Evolutionary conservation across 2,888 invertebrate genomes (phyloP), one percentile per base, ranked within the genome.

Genomic region (Pachymerium ferrugineum): DNA sequence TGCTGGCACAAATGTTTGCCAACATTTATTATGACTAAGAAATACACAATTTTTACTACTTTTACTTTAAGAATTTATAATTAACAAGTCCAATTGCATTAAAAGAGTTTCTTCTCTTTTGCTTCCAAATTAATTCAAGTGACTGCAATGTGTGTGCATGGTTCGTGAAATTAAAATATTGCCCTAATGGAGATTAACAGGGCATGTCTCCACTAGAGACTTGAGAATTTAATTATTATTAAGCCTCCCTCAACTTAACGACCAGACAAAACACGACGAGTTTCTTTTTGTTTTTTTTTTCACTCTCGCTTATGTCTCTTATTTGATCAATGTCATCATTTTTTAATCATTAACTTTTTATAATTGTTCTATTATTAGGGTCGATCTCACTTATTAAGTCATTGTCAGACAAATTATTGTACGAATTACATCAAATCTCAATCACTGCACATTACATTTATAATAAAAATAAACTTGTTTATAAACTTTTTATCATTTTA

Each of bases 41-140:
- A 69, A 69, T 69, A 35, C 14, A 22, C 33, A 16, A 69, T 31
- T 69, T 69, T 69, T 69, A n/a, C n/a, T n/a, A n/a, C 70, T 69
- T 10, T 14, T 69, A 16, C 70, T 69, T 38, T 42, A 33, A 71
- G 35, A 35, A 71, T 71, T n/a, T 31, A 71, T 71, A 71, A 71
- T 71, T 54, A 54, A 33, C 16, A 33, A 69, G 70, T 69, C 70
- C 70, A 69, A 69, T 69, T 69, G 33, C 72, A 72, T 47, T 72
- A 35, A 29, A 54, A n/a, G n/a, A n/a, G n/a, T n/a, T n/a, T n/a
- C n/a, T n/a, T n/a, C n/a, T n/a, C n/a, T n/a, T n/a, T n/a, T n/a
- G n/a, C n/a, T n/a, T n/a, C n/a, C n/a, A 72, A 72, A 72, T 72
- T 72, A 72, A 72, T 54, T 72, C 72, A 54, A 54, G 54, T 54